A percentile compares a stretch with the other conserved stretches of the same genome.
phyloP scores from a whole-genome alignment of 2,888 invertebrate species.

The Tanytarsus gracilentus region DNA sequence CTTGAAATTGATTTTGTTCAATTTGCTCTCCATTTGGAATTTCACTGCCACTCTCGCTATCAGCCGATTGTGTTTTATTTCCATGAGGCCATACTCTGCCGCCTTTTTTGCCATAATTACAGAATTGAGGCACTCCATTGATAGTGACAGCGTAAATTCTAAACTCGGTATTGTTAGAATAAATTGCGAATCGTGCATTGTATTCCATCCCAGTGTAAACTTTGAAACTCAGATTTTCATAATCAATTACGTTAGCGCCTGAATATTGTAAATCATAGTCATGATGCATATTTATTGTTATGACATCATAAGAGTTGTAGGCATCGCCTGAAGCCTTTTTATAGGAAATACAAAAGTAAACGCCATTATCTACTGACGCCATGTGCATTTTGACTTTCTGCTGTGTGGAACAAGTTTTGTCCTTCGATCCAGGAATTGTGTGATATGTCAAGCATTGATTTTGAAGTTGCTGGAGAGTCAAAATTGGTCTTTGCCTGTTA shows the following conservation, averaged over 20 bases:
- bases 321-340: neutral
- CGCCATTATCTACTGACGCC: neutral
- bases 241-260: conserved; percentile 1
- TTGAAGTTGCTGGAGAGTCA: neutral
- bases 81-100: neutral
- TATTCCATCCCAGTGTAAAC: neutral
- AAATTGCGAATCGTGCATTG: conserved; percentile 10
- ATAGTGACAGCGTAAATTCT: neutral
- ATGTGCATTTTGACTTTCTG: conserved; percentile 2
- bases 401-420: neutral
- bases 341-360: neutral
- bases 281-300: neutral
- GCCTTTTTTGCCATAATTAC: neutral
- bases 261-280: conserved; percentile 22
- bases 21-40: neutral
- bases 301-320: neutral
- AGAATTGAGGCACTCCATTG: neutral
- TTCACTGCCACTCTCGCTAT: neutral
- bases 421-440: neutral
- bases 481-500: neutral
- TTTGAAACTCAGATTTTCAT: conserved; percentile 5
- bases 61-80: neutral
- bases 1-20: neutral
- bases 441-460: neutral
- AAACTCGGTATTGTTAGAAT: neutral